Evolutionary conservation across 2,888 invertebrate genomes (phyloP).

Genomic region (Hartigia nigra): DNA sequence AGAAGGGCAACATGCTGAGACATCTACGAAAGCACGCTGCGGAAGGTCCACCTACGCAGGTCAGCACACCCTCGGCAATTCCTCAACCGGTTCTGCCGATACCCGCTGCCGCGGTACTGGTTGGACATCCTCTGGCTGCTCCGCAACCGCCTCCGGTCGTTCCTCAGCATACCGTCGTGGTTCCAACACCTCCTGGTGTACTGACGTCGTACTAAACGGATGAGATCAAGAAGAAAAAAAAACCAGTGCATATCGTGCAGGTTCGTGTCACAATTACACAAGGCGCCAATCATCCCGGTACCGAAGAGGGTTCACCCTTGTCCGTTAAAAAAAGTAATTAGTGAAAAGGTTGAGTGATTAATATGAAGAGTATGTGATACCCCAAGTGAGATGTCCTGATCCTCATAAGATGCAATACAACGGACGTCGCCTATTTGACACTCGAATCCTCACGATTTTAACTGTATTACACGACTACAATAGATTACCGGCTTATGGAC

Average conservation of each 20-base stretch:
- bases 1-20: constrained; percentile 81
- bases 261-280: neutral
- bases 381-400: neutral
- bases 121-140: constrained; percentile 57
- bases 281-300: neutral
- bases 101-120: constrained; percentile 54
- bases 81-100: constrained; percentile 59
- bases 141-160: constrained; percentile 60
- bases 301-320: neutral
- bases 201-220: constrained; percentile 66
- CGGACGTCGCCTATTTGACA: neutral
- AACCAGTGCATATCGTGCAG: neutral
- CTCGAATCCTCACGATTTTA: neutral
- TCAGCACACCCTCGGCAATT: constrained; percentile 58
- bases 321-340: neutral
- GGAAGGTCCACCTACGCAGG: constrained; percentile 65
- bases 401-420: neutral
- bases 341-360: neutral
- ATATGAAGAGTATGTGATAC: neutral
- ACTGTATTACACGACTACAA: neutral
- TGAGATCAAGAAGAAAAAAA: neutral
- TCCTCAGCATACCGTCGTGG: constrained; percentile 69
- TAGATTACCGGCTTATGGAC: neutral
- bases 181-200: constrained; percentile 70
- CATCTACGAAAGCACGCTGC: constrained; percentile 79